phyloP scores from a whole-genome alignment of 2,888 invertebrate genomes.

The Eristalis pertinax region DNA sequence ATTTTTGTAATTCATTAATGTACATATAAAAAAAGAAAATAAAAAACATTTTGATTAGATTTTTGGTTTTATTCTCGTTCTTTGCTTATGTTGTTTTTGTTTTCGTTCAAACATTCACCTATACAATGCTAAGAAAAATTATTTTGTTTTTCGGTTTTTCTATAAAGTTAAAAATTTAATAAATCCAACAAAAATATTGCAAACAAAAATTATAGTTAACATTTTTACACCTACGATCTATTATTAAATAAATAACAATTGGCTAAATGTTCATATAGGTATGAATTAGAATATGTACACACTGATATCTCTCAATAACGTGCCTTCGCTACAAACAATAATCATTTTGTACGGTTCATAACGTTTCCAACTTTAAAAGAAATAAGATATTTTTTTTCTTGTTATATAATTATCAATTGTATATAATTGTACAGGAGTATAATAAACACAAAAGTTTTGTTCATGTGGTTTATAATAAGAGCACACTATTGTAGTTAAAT shows the following conservation, averaged over 20 bases:
- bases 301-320: conserved; percentile 4
- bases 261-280: conserved; percentile 16
- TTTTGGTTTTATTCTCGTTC: conserved; percentile 20
- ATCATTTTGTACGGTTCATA: background rate
- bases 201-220: conserved; percentile 48
- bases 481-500: no score
- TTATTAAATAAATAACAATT: conserved; percentile 64
- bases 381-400: background rate
- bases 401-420: background rate
- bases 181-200: conserved; percentile 47
- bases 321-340: conserved; percentile 19
- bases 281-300: conserved; percentile 44
- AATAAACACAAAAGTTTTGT: background rate
- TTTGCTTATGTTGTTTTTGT: conserved; percentile 7
- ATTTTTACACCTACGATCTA: conserved; percentile 40
- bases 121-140: conserved; percentile 13
- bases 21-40: background rate
- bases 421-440: background rate
- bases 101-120: conserved; percentile 32
- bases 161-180: conserved; percentile 51
- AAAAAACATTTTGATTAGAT: no score
- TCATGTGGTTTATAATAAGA: no score
- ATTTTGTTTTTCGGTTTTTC: conserved; percentile 10
- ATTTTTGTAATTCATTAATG: conserved; percentile 13
- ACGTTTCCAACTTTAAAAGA: background rate